A percentile compares a stretch with the other conserved stretches of the same genome.
Evolutionary conservation across 2,888 invertebrate species (phyloP).

Genomic region (Aporophyla lueneburgensis): DNA sequence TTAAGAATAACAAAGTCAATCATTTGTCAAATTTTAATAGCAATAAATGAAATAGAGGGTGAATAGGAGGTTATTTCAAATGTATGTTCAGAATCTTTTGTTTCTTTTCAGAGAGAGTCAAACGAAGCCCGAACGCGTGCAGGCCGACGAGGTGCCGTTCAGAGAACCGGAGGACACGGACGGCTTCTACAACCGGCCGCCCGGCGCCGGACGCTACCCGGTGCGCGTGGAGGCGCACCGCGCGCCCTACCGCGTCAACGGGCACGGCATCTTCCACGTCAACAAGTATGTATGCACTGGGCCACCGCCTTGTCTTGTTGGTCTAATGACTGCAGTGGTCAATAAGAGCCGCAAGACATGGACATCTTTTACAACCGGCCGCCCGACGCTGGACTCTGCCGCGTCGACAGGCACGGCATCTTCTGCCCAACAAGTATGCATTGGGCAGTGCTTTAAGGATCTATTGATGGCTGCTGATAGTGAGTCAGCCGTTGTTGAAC

Average conservation of each 20-base stretch:
- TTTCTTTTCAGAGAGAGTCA: constrained; percentile 30
- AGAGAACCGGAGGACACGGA: constrained; percentile 76
- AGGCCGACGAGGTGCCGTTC: constrained; percentile 79
- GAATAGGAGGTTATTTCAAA: not conserved
- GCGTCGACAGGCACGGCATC: too few relatives aligned
- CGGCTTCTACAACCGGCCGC: constrained; percentile 85
- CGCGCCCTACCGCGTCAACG: constrained; percentile 63
- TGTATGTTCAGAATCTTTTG: not conserved
- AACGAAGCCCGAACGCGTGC: constrained; percentile 57
- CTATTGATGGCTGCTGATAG: too few relatives aligned
- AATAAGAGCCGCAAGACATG: not conserved
- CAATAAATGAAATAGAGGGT: too few relatives aligned
- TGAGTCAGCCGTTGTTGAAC: not conserved
- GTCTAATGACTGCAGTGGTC: not conserved
- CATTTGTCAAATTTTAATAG: too few relatives aligned
- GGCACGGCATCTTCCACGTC: constrained; percentile 58
- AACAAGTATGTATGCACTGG: constrained; percentile 54
- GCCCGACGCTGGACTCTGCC: too few relatives aligned
- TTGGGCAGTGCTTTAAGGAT: not conserved
- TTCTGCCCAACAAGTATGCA: too few relatives aligned
- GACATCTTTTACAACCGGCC: not conserved
- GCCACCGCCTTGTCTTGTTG: not conserved
- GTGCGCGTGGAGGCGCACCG: constrained; percentile 73
- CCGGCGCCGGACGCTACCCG: constrained; percentile 78
- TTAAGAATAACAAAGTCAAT: too few relatives aligned